Evolutionary conservation across 2,888 invertebrate species (phyloP).

Genomic region (Seladonia tumulorum): DNA sequence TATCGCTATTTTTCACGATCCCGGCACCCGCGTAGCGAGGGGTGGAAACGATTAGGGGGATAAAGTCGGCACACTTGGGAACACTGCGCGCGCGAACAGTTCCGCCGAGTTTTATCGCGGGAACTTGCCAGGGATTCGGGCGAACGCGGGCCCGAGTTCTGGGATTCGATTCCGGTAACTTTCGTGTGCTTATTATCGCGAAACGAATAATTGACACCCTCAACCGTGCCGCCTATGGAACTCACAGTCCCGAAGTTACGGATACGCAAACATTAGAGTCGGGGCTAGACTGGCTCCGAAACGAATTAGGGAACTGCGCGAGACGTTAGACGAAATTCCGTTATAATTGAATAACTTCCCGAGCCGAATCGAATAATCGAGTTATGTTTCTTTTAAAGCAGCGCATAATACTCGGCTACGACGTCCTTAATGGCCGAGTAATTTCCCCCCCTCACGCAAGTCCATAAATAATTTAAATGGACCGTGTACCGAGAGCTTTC

Average conservation of each 20-base stretch:
- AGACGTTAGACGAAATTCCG: not conserved
- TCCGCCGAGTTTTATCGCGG: conserved; percentile 55
- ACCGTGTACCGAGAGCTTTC: too few species aligned
- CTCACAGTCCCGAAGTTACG: conserved; percentile 12
- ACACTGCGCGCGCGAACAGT: conserved; percentile 20
- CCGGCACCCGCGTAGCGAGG: not conserved
- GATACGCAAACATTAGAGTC: conserved; percentile 4
- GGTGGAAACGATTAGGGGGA: conserved; percentile 45
- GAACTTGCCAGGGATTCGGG: conserved; percentile 40
- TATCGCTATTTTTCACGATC: conserved; percentile 25
- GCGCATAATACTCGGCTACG: not conserved
- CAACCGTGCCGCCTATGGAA: conserved; percentile 14
- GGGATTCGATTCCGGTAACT: conserved; percentile 55
- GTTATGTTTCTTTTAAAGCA: not conserved
- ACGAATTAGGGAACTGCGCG: not conserved
- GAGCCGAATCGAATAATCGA: not conserved
- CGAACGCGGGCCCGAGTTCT: conserved; percentile 26
- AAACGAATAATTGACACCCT: conserved; percentile 28
- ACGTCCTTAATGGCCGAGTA: not conserved
- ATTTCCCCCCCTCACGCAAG: not conserved
- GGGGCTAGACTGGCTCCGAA: not conserved
- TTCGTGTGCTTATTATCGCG: conserved; percentile 13
- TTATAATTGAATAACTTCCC: conserved; percentile 1
- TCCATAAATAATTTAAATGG: not conserved
- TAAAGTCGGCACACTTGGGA: conserved; percentile 26